Evolutionary conservation across 2,113 vertebrate species (phyloP), one percentile per base, ranked within the genome.

Genomic region (Dicaeum eximium): DNA sequence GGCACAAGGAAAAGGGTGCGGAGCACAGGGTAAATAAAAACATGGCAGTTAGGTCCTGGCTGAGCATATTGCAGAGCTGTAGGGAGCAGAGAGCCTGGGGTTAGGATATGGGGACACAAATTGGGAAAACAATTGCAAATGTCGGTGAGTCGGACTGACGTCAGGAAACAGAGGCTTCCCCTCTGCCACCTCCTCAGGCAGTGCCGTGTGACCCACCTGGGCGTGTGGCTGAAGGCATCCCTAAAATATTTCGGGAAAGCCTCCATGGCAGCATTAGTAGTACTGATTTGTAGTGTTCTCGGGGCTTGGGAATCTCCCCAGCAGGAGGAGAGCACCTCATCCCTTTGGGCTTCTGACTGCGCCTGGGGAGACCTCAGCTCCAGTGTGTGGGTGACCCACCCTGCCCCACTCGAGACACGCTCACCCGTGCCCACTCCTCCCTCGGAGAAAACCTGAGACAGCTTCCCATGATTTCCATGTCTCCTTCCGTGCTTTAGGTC

Each of bases 161-260:
- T 95, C 80, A 86, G 72, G 80, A 33, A 12, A 30, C 54, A 2
- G 54, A 92, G 91, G 90, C 51, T 89, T 84, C 53, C 87, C 87
- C 30, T 25, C 44, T 38, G 84, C 80, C 84, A 22, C 35, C 70
- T 54, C 64, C 80, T 48, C 65, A 2, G 7, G 64, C 4, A 0
- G 11, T 23, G 62, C 79, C 22, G 31, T 1, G 20, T 38, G 67
- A 73, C 86, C 86, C 62, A 37, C 62, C 90, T 31, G 11, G 37
- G 22, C 2, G 1, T 9, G 3, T 13, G 56, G 78, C 74, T 35
- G n/a, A 35, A 61, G 56, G 83, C 67, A 54, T 84, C 91, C 77
- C 33, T 4, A 1, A 42, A 38, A 58, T 50, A 25, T 64, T 85
- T 40, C 27, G 27, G 70, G 80, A 65, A 64, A 64, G 48, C 70